phyloP scores from a whole-genome alignment of 1,140 invertebrate species.

The Ceratitis capitata region DNA sequence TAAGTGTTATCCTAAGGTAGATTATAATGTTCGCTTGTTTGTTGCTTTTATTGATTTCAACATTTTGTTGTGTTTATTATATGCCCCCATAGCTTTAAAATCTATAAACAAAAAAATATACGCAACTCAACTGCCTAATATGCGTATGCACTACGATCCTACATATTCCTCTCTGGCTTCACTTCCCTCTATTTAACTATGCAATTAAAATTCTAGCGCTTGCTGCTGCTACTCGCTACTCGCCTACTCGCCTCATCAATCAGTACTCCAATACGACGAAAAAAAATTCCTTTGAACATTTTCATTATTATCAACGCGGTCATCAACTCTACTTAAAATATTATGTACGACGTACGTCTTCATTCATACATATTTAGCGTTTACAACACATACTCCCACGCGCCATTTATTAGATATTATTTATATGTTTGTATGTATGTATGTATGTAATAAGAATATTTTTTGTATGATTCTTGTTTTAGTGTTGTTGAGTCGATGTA shows the following conservation, averaged over 20 bases:
- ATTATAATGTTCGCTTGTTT: background rate
- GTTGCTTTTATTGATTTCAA: background rate
- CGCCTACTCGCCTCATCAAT: background rate
- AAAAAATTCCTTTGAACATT: background rate
- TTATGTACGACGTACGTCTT: background rate
- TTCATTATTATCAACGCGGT: background rate
- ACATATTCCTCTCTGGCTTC: background rate
- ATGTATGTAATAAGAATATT: background rate
- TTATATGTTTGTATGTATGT: background rate
- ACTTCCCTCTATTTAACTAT: background rate
- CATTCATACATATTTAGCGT: background rate
- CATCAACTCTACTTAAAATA: background rate
- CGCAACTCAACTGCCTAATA: background rate
- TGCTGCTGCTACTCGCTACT: background rate
- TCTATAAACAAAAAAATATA: constrained; percentile 27
- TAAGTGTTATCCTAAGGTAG: background rate
- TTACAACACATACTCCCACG: background rate
- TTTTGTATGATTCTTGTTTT: background rate
- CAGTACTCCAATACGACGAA: background rate
- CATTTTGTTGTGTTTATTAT: background rate
- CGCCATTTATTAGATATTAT: background rate
- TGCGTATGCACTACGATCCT: background rate
- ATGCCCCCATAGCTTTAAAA: background rate
- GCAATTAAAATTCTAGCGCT: background rate
- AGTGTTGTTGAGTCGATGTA: background rate